These are phyloP conservation scores for Heliangelus exortis DNA, from an alignment of 2,797 vertebrate species.

Conservation along the genomic window DNA sequence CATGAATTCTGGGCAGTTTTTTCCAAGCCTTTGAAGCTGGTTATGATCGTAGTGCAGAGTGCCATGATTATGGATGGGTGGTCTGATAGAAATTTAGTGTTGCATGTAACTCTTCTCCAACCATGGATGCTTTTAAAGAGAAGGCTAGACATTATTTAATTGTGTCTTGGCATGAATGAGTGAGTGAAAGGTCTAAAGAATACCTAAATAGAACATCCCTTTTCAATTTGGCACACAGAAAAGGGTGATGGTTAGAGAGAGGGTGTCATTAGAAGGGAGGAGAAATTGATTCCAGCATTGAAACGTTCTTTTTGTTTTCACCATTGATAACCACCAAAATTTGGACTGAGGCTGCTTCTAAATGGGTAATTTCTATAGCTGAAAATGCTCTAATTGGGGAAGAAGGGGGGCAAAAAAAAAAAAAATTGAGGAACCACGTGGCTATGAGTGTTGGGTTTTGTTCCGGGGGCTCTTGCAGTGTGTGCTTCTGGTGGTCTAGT, in stretches of 20 bases:
- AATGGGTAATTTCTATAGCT: background rate
- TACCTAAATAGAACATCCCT: background rate
- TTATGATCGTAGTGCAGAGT: background rate
- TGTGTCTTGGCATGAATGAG: background rate
- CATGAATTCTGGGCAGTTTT: background rate
- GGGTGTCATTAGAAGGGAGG: background rate
- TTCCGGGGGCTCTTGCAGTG: background rate
- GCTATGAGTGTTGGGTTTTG: background rate
- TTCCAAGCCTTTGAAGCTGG: background rate
- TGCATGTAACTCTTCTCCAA: no score
- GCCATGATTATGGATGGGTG: background rate
- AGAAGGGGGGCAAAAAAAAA: no score
- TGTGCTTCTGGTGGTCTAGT: background rate
- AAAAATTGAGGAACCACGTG: background rate
- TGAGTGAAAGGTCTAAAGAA: background rate
- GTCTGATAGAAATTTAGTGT: background rate
- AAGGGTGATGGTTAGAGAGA: background rate
- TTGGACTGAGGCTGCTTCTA: background rate
- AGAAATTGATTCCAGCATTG: background rate
- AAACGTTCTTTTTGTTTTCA: background rate
- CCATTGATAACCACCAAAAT: background rate
- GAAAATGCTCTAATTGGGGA: background rate
- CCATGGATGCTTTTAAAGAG: background rate
- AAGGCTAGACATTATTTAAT: background rate
- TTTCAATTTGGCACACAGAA: background rate